These are phyloP conservation scores for Erannis defoliaria DNA, from an alignment of 2,888 invertebrate species.

Conservation along the genomic window DNA sequence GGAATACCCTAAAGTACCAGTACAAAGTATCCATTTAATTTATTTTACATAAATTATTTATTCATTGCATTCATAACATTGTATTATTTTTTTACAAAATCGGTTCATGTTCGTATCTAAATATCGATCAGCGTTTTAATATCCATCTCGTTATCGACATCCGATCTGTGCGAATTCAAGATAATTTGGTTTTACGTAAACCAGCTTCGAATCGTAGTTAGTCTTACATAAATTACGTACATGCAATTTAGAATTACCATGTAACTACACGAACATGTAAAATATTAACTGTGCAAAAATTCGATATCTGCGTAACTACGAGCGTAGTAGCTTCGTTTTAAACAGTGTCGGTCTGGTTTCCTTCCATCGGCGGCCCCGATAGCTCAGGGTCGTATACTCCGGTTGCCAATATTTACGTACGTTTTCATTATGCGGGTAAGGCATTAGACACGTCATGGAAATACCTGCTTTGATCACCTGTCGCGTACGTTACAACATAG, in stretches of 20 bases:
- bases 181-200: slow-evolving; percentile 5
- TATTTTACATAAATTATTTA: too few relatives aligned
- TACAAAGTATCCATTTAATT: background rate
- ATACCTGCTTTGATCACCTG: slow-evolving; percentile 70
- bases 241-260: slow-evolving; percentile 26
- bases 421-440: slow-evolving; percentile 44
- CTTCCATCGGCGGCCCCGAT: slow-evolving; percentile 35
- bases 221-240: slow-evolving; percentile 27
- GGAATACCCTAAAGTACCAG: background rate
- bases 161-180: slow-evolving; percentile 10
- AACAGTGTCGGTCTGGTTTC: slow-evolving; percentile 35
- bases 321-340: slow-evolving; percentile 18
- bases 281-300: slow-evolving; percentile 14
- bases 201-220: slow-evolving; percentile 6
- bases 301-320: slow-evolving; percentile 5
- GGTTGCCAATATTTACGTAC: slow-evolving; percentile 17
- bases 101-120: background rate
- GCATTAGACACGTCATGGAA: slow-evolving; percentile 29
- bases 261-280: slow-evolving; percentile 24
- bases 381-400: slow-evolving; percentile 21
- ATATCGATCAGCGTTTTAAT: background rate
- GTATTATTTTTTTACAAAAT: slow-evolving; percentile 1
- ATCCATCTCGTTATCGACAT: slow-evolving; percentile 4
- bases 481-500: slow-evolving; percentile 42
- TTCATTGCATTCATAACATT: too few relatives aligned